Evolutionary conservation across 2,888 invertebrate species (phyloP), one percentile per base, ranked within the genome.

Genomic region (Dichetophora obliterata): DNA sequence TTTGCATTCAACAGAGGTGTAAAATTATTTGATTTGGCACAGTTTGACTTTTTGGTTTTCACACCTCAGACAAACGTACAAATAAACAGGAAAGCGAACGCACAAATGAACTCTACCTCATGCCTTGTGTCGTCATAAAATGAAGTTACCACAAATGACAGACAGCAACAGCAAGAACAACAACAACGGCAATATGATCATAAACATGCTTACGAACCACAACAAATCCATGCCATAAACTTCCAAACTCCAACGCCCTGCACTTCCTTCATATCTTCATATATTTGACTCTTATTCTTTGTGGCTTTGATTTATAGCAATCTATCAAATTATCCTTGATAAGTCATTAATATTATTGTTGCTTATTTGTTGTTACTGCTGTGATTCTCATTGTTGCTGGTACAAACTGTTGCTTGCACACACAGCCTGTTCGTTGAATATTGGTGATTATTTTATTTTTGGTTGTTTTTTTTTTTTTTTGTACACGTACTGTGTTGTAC

Each of bases 291-390:
- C 14, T 59, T 50, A 19, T 61, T 68, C 48, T 52, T 16, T n/a
- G 59, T 52, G 24, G n/a, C 68, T 85, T 86, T 88, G 89, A 88
- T 88, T 88, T 88, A 88, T 88, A 83, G 86, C 85, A 82, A 83
- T 84, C 85, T 88, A 87, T 88, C 89, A 88, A 87, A 88, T 88
- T 88, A 88, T 87, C 88, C 89, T 88, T 88, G 88, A 88, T 87
- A 88, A 87, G 89, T 88, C 88, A 88, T 88, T 88, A 88, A 88
- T 88, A 88, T 87, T 82, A 82, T 84, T 85, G 83, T 82, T 82
- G 83, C 80, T 80, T 77, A 83, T 80, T 80, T 78, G 78, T 71
- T 68, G 66, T 66, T 68, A 48, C 6, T 6, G 43, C 59, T 37
- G 37, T 70, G 22, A 24, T 59, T 48, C 24, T 43, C 43, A 14